Conservation (phyloP, 2,797 vertebrate species). For the Podarcis siculus region DNA sequence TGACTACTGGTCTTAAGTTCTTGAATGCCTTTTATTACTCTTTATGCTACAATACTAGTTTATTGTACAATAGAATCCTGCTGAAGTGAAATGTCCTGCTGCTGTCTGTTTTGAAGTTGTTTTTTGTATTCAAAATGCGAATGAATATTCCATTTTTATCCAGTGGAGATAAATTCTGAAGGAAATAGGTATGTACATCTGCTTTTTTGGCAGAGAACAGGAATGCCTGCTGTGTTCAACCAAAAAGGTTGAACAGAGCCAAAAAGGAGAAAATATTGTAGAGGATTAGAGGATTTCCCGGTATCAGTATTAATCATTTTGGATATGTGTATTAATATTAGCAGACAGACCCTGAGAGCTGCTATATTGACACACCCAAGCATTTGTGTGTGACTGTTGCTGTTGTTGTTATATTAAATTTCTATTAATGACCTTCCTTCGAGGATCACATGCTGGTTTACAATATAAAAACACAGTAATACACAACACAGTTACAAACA, state of each 20-base stretch:
- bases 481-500: too few relatives aligned
- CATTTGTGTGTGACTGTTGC: neutral
- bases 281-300: too few relatives aligned
- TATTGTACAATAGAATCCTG: neutral
- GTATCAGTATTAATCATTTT: neutral
- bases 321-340: neutral
- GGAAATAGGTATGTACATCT: neutral
- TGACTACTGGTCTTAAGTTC: neutral
- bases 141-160: neutral
- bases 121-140: neutral
- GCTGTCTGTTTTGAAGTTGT: neutral
- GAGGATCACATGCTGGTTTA: too few relatives aligned
- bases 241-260: too few relatives aligned
- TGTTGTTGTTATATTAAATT: too few relatives aligned
- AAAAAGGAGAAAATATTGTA: neutral
- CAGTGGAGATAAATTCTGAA: neutral
- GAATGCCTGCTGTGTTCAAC: neutral
- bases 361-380: neutral
- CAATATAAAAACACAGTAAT: too few relatives aligned
- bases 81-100: neutral
- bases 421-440: too few relatives aligned
- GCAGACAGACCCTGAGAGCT: neutral
- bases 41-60: neutral
- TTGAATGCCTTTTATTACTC: neutral
- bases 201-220: neutral